A percentile compares a stretch with the other conserved stretches of the same genome.
phyloP scores from a whole-genome alignment of 2,888 invertebrate species.

The Platynereis dumerilii region DNA sequence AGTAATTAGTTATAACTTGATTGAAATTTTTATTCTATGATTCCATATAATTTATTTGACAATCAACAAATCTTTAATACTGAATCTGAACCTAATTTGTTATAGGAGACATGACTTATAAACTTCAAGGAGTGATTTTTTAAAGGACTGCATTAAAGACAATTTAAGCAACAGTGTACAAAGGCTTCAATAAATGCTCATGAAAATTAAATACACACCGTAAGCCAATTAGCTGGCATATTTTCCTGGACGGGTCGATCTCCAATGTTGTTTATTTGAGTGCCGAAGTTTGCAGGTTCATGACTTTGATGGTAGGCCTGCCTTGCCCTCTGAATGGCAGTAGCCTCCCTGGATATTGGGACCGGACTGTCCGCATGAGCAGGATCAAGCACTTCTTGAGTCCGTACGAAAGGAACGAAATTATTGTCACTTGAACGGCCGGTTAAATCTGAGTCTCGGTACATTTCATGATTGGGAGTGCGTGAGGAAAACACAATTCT shows the following conservation, averaged over 20 bases:
- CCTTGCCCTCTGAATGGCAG: constrained; percentile 50
- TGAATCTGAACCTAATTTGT: too few relatives aligned
- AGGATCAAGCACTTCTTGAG: constrained; percentile 59
- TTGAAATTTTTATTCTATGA: too few relatives aligned
- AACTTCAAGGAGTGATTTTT: too few relatives aligned
- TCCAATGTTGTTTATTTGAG: constrained; percentile 40
- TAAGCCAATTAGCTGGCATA: too few relatives aligned
- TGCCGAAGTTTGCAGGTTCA: constrained; percentile 57
- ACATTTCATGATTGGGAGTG: constrained; percentile 15
- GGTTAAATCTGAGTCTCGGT: constrained; percentile 29
- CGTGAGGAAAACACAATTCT: constrained; percentile 1
- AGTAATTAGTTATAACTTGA: too few relatives aligned
- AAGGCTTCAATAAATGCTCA: too few relatives aligned
- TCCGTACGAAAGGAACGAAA: constrained; percentile 59
- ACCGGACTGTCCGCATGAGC: constrained; percentile 53
- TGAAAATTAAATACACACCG: too few relatives aligned
- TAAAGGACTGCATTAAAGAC: too few relatives aligned
- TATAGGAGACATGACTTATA: too few relatives aligned
- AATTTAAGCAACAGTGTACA: too few relatives aligned
- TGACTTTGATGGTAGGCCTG: constrained; percentile 53
- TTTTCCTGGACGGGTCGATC: constrained; percentile 20
- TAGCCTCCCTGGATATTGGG: constrained; percentile 57
- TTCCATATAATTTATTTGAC: too few relatives aligned
- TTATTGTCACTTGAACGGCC: constrained; percentile 38
- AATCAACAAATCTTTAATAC: too few relatives aligned